A percentile compares a stretch with the other conserved stretches of the same genome.
Evolutionary conservation across 92 coral and sea anemone species (phyloP).

Genomic region (Epizoanthus ramosus): DNA sequence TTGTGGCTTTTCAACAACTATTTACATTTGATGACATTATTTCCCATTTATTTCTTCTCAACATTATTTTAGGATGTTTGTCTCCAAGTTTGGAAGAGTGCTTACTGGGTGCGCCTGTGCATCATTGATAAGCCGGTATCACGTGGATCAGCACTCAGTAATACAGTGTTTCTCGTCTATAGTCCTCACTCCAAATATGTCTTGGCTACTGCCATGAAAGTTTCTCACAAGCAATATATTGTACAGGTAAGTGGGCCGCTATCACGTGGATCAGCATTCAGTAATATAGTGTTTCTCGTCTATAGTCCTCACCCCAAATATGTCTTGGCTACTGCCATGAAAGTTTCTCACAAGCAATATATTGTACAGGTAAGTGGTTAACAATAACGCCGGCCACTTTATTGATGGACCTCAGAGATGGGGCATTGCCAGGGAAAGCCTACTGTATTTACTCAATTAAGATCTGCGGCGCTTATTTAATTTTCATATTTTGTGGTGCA

Average conservation of each 20-base stretch:
- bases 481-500: no score
- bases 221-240: constrained; percentile 75
- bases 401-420: no score
- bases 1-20: no score
- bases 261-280: constrained; percentile 32
- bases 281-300: constrained; percentile 68
- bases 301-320: constrained; percentile 84
- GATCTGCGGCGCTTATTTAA: no score
- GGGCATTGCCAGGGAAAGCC: no score
- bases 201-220: constrained; percentile 73
- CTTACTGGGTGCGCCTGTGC: constrained; percentile 74
- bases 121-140: constrained; percentile 48
- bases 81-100: constrained; percentile 68
- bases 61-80: constrained; percentile 63
- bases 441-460: no score
- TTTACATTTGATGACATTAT: not conserved
- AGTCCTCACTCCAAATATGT: constrained; percentile 82
- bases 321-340: constrained; percentile 71
- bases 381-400: not conserved
- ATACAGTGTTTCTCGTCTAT: constrained; percentile 73
- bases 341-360: constrained; percentile 76
- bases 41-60: not conserved
- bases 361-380: constrained; percentile 72
- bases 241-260: constrained; percentile 79
- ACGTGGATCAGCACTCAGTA: constrained; percentile 26